phyloP scores from a whole-genome alignment of 2,113 vertebrate species.

The Apteryx owenii region DNA sequence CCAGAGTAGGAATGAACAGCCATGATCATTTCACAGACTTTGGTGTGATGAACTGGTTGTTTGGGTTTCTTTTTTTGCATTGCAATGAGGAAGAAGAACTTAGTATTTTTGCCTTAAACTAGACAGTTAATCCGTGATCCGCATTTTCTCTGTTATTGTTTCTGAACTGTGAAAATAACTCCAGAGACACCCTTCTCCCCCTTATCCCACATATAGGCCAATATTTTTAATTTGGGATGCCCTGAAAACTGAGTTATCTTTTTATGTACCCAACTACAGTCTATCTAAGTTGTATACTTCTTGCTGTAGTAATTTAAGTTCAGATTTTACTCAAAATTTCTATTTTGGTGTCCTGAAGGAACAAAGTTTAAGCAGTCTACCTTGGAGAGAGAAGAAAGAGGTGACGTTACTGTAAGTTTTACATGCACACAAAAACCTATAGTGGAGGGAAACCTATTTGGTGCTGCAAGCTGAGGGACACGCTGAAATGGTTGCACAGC shows the following conservation, averaged over 20 bases:
- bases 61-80: not conserved
- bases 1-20: not conserved
- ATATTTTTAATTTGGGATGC: not conserved
- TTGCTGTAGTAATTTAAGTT: not conserved
- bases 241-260: not conserved
- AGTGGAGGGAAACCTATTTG: not conserved
- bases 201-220: not conserved
- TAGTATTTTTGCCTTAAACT: not conserved
- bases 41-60: not conserved
- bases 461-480: not conserved
- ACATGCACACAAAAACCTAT: not conserved
- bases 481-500: not conserved
- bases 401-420: not conserved
- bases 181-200: not conserved
- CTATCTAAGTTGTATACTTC: not conserved
- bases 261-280: not conserved
- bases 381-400: not conserved
- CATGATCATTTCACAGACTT: not conserved
- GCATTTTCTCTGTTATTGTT: not conserved
- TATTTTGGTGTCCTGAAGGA: conserved; percentile 26
- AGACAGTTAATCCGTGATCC: not conserved
- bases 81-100: not conserved
- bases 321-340: not conserved
- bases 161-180: not conserved
- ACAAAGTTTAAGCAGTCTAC: not conserved